phyloP scores from a whole-genome alignment of 1,140 invertebrate species.

The Camponotus vicinus region DNA sequence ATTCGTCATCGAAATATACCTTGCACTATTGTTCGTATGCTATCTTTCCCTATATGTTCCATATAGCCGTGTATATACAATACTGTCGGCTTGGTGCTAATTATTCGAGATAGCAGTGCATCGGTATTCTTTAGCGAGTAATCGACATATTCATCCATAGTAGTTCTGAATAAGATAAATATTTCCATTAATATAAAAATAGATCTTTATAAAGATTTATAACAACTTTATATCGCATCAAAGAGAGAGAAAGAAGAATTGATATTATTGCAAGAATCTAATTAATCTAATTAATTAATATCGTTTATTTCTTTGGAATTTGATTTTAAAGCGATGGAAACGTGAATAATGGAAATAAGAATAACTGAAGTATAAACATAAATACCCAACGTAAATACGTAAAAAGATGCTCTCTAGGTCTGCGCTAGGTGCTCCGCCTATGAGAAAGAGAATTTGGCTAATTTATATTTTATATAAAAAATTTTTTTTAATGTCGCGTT shows the following conservation, averaged over 20 bases:
- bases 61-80: constrained; percentile 83
- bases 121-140: constrained; percentile 39
- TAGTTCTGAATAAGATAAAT: constrained; percentile 52
- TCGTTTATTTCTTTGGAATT: neutral
- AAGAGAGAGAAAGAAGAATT: neutral
- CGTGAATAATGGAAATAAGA: neutral
- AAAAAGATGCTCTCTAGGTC: constrained; percentile 70
- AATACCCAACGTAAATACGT: constrained; percentile 71
- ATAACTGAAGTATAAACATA: constrained; percentile 15
- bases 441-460: constrained; percentile 1
- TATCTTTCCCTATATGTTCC: constrained; percentile 74
- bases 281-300: neutral
- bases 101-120: constrained; percentile 54
- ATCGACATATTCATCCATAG: constrained; percentile 61
- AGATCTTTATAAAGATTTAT: neutral
- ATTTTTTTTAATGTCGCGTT: neutral
- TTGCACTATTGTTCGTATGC: constrained; percentile 74
- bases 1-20: constrained; percentile 72
- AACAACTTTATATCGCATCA: neutral
- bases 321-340: neutral
- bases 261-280: neutral
- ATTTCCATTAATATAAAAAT: neutral
- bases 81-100: constrained; percentile 73
- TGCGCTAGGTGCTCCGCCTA: neutral
- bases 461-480: neutral